These are phyloP conservation scores for Aphidius gifuensis DNA, from an alignment of 1,140 invertebrate species.

Conservation along the genomic window DNA sequence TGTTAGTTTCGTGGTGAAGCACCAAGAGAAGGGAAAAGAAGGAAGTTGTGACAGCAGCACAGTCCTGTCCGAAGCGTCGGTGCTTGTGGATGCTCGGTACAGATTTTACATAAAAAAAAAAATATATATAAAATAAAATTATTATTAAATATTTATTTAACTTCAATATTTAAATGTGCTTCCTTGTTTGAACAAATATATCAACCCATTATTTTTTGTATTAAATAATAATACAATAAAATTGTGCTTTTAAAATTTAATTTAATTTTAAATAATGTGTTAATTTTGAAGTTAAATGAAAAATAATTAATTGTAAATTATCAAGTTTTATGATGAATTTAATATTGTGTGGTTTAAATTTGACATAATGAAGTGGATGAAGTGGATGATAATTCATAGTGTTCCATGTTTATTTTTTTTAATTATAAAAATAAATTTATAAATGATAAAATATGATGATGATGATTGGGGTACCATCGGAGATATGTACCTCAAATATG, in stretches of 20 bases:
- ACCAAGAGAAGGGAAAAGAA: slow-evolving; percentile 20
- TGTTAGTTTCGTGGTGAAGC: background rate
- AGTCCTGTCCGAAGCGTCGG: slow-evolving; percentile 53
- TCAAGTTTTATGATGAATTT: too few relatives aligned
- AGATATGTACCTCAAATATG: slow-evolving; percentile 26
- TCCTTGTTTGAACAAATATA: too few relatives aligned
- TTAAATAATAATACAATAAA: too few relatives aligned
- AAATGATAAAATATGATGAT: slow-evolving; percentile 10
- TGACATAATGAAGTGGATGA: background rate
- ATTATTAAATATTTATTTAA: too few relatives aligned
- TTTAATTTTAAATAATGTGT: too few relatives aligned
- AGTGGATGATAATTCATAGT: background rate
- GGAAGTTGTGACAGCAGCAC: slow-evolving; percentile 44
- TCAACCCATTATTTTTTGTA: too few relatives aligned
- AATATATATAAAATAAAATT: background rate
- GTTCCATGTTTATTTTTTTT: slow-evolving; percentile 6
- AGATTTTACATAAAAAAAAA: slow-evolving; percentile 20
- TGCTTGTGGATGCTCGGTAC: slow-evolving; percentile 45
- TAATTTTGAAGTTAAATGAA: too few relatives aligned
- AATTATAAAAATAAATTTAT: background rate
- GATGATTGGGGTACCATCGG: slow-evolving; percentile 27
- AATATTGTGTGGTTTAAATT: background rate
- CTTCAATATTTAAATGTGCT: too few relatives aligned
- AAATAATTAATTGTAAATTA: too few relatives aligned
- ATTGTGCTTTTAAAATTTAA: too few relatives aligned